phyloP scores from a whole-genome alignment of 1,140 invertebrate genomes.

The Colletes latitarsis region DNA sequence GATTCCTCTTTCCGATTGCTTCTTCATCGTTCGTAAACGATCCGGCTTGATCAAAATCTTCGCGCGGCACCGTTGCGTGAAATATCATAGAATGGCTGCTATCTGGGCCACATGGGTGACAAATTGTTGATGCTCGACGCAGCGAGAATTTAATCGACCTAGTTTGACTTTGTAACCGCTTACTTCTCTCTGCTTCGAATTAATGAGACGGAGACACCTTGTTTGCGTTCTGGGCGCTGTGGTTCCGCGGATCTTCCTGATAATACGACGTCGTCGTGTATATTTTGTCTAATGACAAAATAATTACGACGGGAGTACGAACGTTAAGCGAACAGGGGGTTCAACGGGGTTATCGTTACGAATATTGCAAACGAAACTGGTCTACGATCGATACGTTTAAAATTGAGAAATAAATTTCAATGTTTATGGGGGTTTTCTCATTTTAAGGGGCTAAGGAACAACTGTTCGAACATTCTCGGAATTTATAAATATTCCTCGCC shows the following conservation, averaged over 20 bases:
- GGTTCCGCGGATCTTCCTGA: background rate
- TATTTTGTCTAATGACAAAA: constrained; percentile 1
- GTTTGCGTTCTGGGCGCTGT: background rate
- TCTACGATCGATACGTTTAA: too few relatives aligned
- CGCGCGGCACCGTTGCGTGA: background rate
- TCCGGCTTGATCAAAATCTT: background rate
- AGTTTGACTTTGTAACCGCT: background rate
- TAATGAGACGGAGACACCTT: constrained; percentile 3
- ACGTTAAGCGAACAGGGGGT: too few relatives aligned
- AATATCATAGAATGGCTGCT: too few relatives aligned
- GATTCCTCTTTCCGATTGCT: background rate
- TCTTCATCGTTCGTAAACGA: background rate
- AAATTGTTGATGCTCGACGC: background rate
- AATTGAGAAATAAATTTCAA: too few relatives aligned
- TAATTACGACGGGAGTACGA: background rate
- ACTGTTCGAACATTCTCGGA: too few relatives aligned
- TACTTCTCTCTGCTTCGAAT: background rate
- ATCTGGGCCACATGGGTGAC: background rate
- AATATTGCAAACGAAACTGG: background rate
- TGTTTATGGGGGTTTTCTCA: too few relatives aligned
- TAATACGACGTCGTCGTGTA: too few relatives aligned
- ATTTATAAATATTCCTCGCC: too few relatives aligned
- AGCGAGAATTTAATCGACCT: constrained; percentile 5
- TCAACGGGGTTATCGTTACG: too few relatives aligned
- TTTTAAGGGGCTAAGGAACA: too few relatives aligned